These are phyloP conservation scores for Sarotherodon lohbergeri DNA, from an alignment of 2,113 vertebrate genomes.

Conservation along the genomic window DNA sequence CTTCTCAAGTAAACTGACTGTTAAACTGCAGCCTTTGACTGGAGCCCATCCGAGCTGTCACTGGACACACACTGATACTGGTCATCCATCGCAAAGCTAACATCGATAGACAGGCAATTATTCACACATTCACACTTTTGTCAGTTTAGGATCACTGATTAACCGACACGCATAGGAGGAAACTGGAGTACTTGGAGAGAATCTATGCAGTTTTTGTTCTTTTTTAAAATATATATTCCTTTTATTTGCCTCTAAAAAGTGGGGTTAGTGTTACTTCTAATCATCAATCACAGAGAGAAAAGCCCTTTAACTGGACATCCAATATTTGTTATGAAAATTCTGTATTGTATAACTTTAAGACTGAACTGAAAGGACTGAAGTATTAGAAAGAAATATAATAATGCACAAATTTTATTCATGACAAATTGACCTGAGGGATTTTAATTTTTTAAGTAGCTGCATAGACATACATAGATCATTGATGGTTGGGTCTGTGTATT, in stretches of 20 bases:
- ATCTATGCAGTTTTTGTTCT: neutral
- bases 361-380: neutral
- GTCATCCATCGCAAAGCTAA: neutral
- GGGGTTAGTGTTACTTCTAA: neutral
- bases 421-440: neutral
- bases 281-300: neutral
- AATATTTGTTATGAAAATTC: neutral
- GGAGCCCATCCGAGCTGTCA: neutral
- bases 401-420: neutral
- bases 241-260: neutral
- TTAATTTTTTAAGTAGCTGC: neutral
- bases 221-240: fast-evolving
- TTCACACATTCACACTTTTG: neutral
- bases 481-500: neutral
- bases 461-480: neutral
- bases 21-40: neutral
- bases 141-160: neutral
- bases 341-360: neutral
- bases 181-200: neutral
- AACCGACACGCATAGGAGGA: neutral
- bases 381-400: neutral
- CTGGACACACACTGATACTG: neutral
- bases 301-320: neutral
- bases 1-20: neutral
- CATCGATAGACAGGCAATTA: neutral